These are phyloP conservation scores for Matsumyia berberina DNA, from an alignment of 2,888 invertebrate species.

Conservation along the genomic window DNA sequence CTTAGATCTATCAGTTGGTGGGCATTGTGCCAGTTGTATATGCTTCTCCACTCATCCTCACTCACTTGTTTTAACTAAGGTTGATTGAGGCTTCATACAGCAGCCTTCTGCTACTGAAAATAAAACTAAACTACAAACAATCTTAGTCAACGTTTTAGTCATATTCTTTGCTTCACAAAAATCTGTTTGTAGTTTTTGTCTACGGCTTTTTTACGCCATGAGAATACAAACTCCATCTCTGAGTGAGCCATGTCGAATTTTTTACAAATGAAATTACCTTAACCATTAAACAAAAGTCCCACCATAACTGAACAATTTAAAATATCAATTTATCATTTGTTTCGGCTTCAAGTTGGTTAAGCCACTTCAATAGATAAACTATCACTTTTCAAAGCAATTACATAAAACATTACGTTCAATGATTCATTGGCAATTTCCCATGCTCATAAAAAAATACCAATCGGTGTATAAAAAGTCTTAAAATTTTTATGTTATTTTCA, in stretches of 20 bases:
- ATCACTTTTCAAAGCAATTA: neutral
- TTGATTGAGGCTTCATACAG: too few relatives aligned
- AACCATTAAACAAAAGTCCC: neutral
- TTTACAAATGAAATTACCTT: neutral
- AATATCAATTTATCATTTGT: neutral
- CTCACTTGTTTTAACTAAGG: too few relatives aligned
- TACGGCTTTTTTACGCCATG: too few relatives aligned
- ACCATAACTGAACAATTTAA: neutral
- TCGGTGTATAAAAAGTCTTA: conserved; percentile 2
- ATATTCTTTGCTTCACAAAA: too few relatives aligned
- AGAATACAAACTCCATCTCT: too few relatives aligned
- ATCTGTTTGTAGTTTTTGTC: too few relatives aligned
- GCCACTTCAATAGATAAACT: conserved; percentile 2
- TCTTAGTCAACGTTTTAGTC: too few relatives aligned
- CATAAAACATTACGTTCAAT: neutral
- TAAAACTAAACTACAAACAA: too few relatives aligned
- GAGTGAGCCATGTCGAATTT: neutral
- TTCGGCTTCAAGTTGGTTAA: neutral
- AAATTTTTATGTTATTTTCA: conserved; percentile 14
- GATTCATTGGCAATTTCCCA: conserved; percentile 18
- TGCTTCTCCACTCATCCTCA: too few relatives aligned
- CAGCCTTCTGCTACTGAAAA: too few relatives aligned
- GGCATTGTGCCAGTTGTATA: too few relatives aligned
- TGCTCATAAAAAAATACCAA: conserved; percentile 5
- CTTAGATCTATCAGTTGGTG: too few relatives aligned